Base-by-base conservation (phyloP, 2,113 vertebrate species). In the Rhinogobius similis region DNA sequence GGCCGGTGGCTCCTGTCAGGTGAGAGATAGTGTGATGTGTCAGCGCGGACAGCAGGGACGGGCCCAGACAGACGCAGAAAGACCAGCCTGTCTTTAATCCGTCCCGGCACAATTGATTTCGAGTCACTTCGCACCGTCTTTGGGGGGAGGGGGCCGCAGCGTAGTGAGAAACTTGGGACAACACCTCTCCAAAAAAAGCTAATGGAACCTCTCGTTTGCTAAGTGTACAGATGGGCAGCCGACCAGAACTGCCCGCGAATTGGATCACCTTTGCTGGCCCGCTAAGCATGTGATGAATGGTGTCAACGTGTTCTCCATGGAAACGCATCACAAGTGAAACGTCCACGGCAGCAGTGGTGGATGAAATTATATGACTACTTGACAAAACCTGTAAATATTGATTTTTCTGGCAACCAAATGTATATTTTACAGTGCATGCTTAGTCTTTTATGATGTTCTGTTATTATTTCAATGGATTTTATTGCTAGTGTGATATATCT, bases 41-140 rank as follows among this genome's bases (percentile, higher is more conserved):
- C 78, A 68, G 65, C 12, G 13, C 23, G 32, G 79, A 76, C 70
- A 71, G 76, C 70, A 43, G 58, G 32, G 72, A 70, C 63, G 20
- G 62, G 63, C 68, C 52, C 65, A 70, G 77, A 76, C 78, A 68
- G 69, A 68, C 76, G 72, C 23, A 78, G 74, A 87, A 83, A 76
- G 72, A 74, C 82, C 70, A 13, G 72, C 77, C 66, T 71, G 70
- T 77, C 80, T 86, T 85, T 84, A 83, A 87, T 78, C 82, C 86
- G 73, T 82, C 68, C 65, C 65, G 76, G 44, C 18, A 2, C 38
- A 11, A 91, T 87, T 83, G 90, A 90, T 88, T 92, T 86, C 10
- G 26, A 87, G 87, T 88, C 87, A 79, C 79, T 86, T 76, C 72
- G 67, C 43, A 3, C 46, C 72, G 77, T 67, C 5, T 36, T 36